phyloP scores from a whole-genome alignment of 2,888 invertebrate genomes.

The Nemotelus pantherinus region DNA sequence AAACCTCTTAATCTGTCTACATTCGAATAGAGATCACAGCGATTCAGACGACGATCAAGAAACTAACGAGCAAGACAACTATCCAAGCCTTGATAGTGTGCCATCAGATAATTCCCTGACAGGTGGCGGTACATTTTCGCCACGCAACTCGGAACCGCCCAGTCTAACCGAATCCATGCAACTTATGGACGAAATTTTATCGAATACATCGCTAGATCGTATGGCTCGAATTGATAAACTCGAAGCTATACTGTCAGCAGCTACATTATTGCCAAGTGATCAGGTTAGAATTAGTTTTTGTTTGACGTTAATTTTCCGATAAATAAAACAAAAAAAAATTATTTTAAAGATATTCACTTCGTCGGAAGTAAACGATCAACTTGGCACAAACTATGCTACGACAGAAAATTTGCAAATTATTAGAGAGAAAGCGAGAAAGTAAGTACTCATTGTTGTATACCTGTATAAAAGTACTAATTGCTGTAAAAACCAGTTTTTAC shows the following conservation, averaged over 20 bases:
- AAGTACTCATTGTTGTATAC: too few relatives aligned
- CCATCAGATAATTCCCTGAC: conserved; percentile 76
- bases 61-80: conserved; percentile 76
- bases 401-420: conserved; percentile 63
- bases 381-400: conserved; percentile 61
- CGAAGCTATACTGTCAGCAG: conserved; percentile 85
- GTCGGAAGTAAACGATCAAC: conserved; percentile 56
- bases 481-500: neutral
- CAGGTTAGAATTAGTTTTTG: conserved; percentile 56
- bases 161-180: conserved; percentile 91
- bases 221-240: conserved; percentile 86
- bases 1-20: neutral
- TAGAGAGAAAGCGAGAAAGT: conserved; percentile 63
- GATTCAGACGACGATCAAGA: conserved; percentile 79
- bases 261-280: conserved; percentile 76
- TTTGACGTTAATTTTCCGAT: neutral
- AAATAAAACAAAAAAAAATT: neutral
- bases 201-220: conserved; percentile 83
- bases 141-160: conserved; percentile 80
- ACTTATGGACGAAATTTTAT: conserved; percentile 84
- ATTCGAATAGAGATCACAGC: conserved; percentile 69
- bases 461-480: too few relatives aligned
- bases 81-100: conserved; percentile 83
- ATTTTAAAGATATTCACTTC: conserved; percentile 57
- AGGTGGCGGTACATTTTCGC: conserved; percentile 72